phyloP scores from a whole-genome alignment of 2,113 vertebrate species.

The Brachyistius frenatus region DNA sequence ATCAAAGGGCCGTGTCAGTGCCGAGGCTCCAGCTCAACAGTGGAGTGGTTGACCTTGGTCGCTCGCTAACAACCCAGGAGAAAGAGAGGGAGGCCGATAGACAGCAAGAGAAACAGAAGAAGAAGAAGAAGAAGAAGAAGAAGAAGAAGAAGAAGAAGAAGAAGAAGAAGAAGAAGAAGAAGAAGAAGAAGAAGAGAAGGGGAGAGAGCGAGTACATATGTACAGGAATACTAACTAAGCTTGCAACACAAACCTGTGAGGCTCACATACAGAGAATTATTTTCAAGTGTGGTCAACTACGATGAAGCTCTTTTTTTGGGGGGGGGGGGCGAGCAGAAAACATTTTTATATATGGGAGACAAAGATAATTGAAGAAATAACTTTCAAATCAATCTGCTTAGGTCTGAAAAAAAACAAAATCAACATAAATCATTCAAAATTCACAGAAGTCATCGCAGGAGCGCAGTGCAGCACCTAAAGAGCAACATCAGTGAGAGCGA shows the following conservation, averaged over 20 bases:
- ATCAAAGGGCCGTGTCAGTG: constrained; percentile 67
- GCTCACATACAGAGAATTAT: constrained; percentile 14
- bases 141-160: not conserved
- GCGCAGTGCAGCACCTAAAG: too few species aligned
- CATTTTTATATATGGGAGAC: too few species aligned
- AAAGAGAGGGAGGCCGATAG: constrained; percentile 23
- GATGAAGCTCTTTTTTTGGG: not conserved
- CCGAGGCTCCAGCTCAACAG: constrained; percentile 62
- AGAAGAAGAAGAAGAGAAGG: not conserved
- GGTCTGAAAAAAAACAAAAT: too few species aligned
- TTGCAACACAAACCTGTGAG: constrained; percentile 10
- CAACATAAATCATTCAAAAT: too few species aligned
- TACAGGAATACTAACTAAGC: constrained; percentile 46
- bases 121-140: not conserved
- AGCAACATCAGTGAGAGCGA: too few species aligned
- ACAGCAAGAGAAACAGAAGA: constrained; percentile 18
- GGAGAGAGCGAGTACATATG: not conserved
- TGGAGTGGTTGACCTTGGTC: constrained; percentile 72
- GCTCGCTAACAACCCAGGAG: constrained; percentile 62
- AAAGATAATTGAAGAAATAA: too few species aligned
- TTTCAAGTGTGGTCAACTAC: not conserved
- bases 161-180: not conserved
- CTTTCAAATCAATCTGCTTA: too few species aligned
- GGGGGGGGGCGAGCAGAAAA: too few species aligned
- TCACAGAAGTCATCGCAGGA: too few species aligned